phyloP scores from a whole-genome alignment of 2,113 vertebrate species.

The Mugil cephalus region DNA sequence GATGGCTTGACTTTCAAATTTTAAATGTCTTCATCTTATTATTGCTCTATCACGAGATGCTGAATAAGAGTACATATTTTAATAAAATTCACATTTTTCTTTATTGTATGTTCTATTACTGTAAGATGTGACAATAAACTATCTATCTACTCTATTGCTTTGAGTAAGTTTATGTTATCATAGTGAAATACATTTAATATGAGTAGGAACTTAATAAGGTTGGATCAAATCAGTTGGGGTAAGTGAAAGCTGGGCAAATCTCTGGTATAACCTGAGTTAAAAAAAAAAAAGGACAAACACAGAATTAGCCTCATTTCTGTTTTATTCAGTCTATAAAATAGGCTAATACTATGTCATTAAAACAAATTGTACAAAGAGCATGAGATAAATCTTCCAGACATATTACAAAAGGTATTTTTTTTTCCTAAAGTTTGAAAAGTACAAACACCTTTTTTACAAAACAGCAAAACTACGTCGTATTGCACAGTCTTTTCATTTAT shows the following conservation, averaged over 20 bases:
- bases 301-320: conserved; percentile 63
- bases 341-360: conserved; percentile 80
- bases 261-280: too few species aligned
- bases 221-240: background rate
- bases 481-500: conserved; percentile 83
- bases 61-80: conserved; percentile 13
- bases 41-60: conserved; percentile 16
- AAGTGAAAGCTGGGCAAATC: background rate
- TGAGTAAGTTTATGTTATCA: background rate
- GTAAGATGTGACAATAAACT: conserved; percentile 41
- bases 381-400: conserved; percentile 77
- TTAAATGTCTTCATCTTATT: background rate
- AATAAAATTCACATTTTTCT: background rate
- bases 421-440: conserved; percentile 85
- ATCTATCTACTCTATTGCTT: background rate
- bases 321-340: conserved; percentile 88
- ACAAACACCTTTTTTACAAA: conserved; percentile 87
- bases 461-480: conserved; percentile 84
- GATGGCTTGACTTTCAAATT: background rate
- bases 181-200: too few species aligned
- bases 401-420: conserved; percentile 79
- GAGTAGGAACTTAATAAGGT: too few species aligned
- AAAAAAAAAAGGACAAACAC: conserved; percentile 27
- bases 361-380: conserved; percentile 85
- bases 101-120: background rate